Evolutionary conservation across 2,113 vertebrate species (phyloP).

Genomic region (Phylloscopus whistleri): DNA sequence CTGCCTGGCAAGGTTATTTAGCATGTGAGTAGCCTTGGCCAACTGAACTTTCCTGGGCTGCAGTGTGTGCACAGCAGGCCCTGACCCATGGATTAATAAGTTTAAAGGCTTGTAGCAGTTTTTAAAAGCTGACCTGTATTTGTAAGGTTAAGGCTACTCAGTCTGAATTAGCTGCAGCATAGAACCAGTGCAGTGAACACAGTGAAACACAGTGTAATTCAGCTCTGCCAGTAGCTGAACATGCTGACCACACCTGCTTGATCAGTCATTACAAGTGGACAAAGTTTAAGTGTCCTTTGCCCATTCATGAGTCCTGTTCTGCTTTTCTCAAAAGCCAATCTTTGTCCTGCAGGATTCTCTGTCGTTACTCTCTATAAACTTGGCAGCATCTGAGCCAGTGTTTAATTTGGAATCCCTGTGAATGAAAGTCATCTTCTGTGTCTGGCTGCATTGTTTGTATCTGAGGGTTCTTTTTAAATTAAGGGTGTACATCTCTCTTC

Average conservation of each 20-base stretch:
- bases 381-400: background rate
- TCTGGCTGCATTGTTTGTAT: background rate
- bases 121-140: background rate
- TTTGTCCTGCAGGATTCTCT: background rate
- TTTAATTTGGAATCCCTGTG: background rate
- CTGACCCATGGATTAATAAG: background rate
- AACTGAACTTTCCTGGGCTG: background rate
- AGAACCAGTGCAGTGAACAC: background rate
- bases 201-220: background rate
- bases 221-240: background rate
- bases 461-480: background rate
- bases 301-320: background rate
- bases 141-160: background rate
- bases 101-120: background rate
- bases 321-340: background rate
- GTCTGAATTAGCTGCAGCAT: background rate
- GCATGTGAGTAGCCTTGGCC: background rate
- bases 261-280: background rate
- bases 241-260: background rate
- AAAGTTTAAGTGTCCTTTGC: background rate
- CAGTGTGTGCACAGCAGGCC: background rate
- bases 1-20: background rate
- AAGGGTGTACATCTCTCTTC: background rate
- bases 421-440: background rate
- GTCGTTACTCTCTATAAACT: accelerated